Evolutionary conservation across 2,113 vertebrate genomes (phyloP), one percentile per base, ranked within the genome.

Genomic region (Percina caprodes): DNA sequence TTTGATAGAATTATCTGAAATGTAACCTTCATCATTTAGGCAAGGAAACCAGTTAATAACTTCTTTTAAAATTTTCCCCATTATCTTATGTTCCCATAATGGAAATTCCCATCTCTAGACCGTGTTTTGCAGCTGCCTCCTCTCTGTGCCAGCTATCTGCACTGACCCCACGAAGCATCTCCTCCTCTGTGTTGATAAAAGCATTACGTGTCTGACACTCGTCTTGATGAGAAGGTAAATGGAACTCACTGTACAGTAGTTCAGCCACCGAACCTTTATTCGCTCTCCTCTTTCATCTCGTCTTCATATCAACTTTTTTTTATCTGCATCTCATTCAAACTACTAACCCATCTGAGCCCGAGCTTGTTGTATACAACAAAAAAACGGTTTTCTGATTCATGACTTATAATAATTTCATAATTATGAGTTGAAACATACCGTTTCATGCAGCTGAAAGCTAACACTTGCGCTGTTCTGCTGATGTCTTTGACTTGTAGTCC

Each of bases 61-160:
- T 21, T 18, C 10, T 46, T 48, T 39, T 60, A 48, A 1, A 9
- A 42, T 58, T 46, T 46, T 23, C 30, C 21, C 12, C 30, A 5
- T 3, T 1, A 42, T 30, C 5, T 19, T 13, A 52, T 60, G 61
- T 66, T 70, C 30, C 39, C 46, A 33, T 59, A 10, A 46, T n/a
- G 55, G 56, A 79, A 58, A 61, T 71, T 88, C 61, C 59, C 62
- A 74, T 19, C 56, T 21, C 21, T 5, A 23, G 19, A 49, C 16
- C 18, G 10, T 42, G 52, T 60, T 54, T 46, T 46, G 52, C 60
- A 45, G 52, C 68, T 66, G 61, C 55, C 48, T 76, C 23, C 15
- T 35, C 24, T 75, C 33, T 51, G 18, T 52, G 67, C 23, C 49
- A 45, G n/a, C 30, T 58, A 26, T 86, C 56, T 46, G 45, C 65